Evolutionary conservation across 2,888 invertebrate species (phyloP).

Genomic region (Lycia hirtaria): DNA sequence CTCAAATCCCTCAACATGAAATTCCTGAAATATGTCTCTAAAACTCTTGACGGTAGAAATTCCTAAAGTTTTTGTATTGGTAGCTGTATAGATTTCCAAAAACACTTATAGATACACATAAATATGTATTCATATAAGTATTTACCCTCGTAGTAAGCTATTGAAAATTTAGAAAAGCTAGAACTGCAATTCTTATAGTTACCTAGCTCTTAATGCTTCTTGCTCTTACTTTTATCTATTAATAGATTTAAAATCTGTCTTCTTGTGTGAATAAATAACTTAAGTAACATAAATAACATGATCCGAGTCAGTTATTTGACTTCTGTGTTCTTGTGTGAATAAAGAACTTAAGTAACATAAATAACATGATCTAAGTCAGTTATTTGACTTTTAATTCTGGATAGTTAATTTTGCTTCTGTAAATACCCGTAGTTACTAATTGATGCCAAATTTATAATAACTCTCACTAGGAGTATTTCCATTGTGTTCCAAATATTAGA

Average conservation of each 20-base stretch:
- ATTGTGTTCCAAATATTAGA: conserved; percentile 41
- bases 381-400: neutral
- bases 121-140: conserved; percentile 6
- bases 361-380: neutral
- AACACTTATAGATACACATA: conserved; percentile 9
- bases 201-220: conserved; percentile 29
- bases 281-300: no score
- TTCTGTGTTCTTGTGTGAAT: neutral
- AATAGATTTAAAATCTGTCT: neutral
- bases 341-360: neutral
- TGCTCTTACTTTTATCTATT: conserved; percentile 36
- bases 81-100: conserved; percentile 14
- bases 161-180: conserved; percentile 58
- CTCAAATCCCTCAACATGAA: conserved; percentile 61
- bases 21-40: conserved; percentile 5
- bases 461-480: conserved; percentile 34
- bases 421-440: conserved; percentile 47
- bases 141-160: conserved; percentile 41
- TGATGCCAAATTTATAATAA: conserved; percentile 59
- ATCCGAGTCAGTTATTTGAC: neutral
- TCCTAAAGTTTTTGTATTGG: neutral
- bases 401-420: conserved; percentile 38
- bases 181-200: conserved; percentile 46
- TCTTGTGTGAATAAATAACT: neutral
- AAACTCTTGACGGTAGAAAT: conserved; percentile 9